Conservation (phyloP, 2,113 vertebrate genomes). For the Silurus glanis region DNA sequence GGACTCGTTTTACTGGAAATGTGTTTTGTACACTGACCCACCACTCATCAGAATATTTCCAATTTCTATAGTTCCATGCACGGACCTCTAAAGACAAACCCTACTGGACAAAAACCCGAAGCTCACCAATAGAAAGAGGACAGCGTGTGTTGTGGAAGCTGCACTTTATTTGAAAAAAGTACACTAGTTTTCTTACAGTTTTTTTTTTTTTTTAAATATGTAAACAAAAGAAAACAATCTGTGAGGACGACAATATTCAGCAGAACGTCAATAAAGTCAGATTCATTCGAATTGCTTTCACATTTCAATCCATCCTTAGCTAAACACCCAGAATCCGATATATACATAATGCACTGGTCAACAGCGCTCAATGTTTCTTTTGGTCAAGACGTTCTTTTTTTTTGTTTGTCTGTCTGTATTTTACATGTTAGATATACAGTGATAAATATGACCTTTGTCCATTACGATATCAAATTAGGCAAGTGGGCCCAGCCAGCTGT, state of each 20-base stretch:
- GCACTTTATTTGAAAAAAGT: conserved; percentile 96
- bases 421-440: conserved; percentile 78
- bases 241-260: conserved; percentile 93
- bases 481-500: conserved; percentile 38
- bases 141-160: conserved; percentile 89
- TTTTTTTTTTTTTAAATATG: conserved; percentile 98
- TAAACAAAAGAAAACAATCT: conserved; percentile 96
- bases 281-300: conserved; percentile 93
- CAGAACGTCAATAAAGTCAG: conserved; percentile 82
- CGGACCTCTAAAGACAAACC: not conserved
- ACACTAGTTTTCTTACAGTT: conserved; percentile 92
- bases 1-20: not conserved
- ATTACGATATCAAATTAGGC: conserved; percentile 53
- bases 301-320: conserved; percentile 82
- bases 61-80: not conserved
- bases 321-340: conserved; percentile 77
- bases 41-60: not conserved
- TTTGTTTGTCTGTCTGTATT: conserved; percentile 21
- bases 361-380: conserved; percentile 81
- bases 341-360: conserved; percentile 96
- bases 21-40: not conserved
- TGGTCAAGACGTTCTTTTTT: conserved; percentile 60
- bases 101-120: not conserved
- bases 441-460: conserved; percentile 72
- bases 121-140: not conserved